Base-by-base conservation (phyloP, 1,140 invertebrate genomes). In the Micrasema minimum region DNA sequence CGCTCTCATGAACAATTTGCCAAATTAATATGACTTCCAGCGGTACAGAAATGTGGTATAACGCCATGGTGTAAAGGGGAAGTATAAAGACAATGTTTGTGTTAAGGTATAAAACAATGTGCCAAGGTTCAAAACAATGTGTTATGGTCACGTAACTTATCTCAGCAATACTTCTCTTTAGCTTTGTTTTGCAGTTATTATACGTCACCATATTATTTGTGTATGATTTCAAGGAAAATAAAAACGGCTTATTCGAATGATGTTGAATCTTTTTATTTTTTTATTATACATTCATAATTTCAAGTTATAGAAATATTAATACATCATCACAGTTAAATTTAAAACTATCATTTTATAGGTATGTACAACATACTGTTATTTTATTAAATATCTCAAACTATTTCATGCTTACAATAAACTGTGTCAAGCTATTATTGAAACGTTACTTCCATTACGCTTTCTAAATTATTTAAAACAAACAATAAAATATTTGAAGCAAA, bases 281-380 rank as follows among this genome's bases (percentile, higher is more conserved):
- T 75, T 72, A 70, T 75, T 61, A 61, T 75, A 72, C 73, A 75
- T 75, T 74, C 50, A 74, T 62, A 37, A 59, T 65, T 69, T 72
- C 53, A 75, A 66, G 22, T 68, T 68, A 66, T 69, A 71, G 65
- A 71, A 71, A 74, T 74, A 70, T 71, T 23, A 69, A 71, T 71
- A 74, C 72, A 74, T 74, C 72, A 75, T 75, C 73, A 75, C 73
- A 75, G 73, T 75, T 75, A 75, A 75, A 75, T 72, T 66, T 75
- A 75, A 75, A 69, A 72, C 73, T 75, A 75, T 59, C 16, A 64
- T 69, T 35, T 74, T 48, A 66, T 75, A 71, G 55, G 66, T 75
- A 75, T 75, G 37, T 75, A 71, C 69, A 75, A 43, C 59, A 71
- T 18, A 68, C 35, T 16, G 51, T 55, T 20, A 43, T 72, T 66